phyloP scores from a whole-genome alignment of 1,140 invertebrate species.

The Laupala kohalensis region DNA sequence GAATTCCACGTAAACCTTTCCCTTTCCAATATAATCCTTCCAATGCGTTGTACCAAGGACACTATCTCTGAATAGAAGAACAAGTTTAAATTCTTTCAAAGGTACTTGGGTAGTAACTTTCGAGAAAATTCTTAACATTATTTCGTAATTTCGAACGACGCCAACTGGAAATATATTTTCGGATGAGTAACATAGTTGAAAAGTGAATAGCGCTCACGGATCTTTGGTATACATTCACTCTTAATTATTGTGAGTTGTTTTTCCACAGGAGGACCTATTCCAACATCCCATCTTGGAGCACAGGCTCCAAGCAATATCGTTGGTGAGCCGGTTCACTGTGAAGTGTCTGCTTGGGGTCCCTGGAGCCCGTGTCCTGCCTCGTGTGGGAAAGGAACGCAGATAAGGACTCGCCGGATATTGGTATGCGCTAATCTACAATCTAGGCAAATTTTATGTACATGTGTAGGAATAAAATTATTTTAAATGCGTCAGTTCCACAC shows the following conservation, averaged over 20 bases:
- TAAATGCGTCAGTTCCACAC: background rate
- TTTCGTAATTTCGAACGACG: too few species aligned
- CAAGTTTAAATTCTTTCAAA: too few species aligned
- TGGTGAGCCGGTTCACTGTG: conserved; percentile 38
- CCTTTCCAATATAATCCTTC: too few species aligned
- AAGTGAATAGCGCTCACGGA: background rate
- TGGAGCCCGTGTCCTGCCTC: conserved; percentile 61
- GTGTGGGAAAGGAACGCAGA: conserved; percentile 50
- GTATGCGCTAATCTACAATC: conserved; percentile 18
- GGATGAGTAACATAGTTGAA: background rate
- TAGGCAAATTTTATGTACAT: background rate
- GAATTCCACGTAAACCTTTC: too few species aligned
- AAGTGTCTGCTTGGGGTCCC: conserved; percentile 54
- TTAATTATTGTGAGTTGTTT: background rate
- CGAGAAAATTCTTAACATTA: too few species aligned
- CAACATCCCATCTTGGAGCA: background rate
- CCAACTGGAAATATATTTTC: background rate
- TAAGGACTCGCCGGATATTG: conserved; percentile 43
- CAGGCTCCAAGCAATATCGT: background rate
- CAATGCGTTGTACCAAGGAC: too few species aligned
- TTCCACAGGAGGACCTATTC: conserved; percentile 14
- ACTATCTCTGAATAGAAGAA: too few species aligned
- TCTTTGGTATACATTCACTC: background rate
- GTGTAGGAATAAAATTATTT: background rate
- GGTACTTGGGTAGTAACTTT: too few species aligned